Evolutionary conservation across 2,797 vertebrate genomes (phyloP), one percentile per base, ranked within the genome.

Genomic region (Myotis pilosus): DNA sequence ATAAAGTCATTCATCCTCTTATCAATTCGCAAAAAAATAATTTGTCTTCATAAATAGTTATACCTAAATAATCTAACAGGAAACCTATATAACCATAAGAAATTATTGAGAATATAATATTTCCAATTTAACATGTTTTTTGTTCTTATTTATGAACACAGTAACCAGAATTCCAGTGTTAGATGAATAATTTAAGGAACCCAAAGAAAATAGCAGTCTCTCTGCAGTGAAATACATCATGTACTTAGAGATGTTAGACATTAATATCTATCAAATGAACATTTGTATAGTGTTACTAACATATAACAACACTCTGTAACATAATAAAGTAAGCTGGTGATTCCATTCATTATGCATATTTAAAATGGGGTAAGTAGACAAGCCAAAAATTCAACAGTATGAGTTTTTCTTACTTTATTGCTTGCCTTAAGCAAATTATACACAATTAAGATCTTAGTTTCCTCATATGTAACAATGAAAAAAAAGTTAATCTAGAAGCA

Each of bases 151-250:
- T 72, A n/a, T 79, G 9, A 94, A 92, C n/a, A 78, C 6, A 57
- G 44, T 81, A 89, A 51, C 30, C 22, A 84, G 19, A 88, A 82
- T 85, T 92, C 23, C 28, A 69, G 49, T 36, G 51, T 9, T 81
- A 5, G 16, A 33, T 93, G n/a, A 94, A 74, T 91, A 94, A 96
- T 91, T 94, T 69, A 94, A 92, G 51, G 82, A 84, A 85, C 8
- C 23, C 44, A 94, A 53, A 93, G 30, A 78, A 95, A 60, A 76
- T 4, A 74, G 12, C 41, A 44, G 3, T 85, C 41, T 91, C 66
- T 92, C 53, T 78, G 22, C 33, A 62, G 57, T 82, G 19, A 86
- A 81, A 68, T 62, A 53, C 15, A 44, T 76, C 17, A 87, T 94
- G 88, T 79, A 17, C 0, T 12, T 78, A 75, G 5, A 66, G 6